Base-by-base conservation (phyloP, 2,797 vertebrate genomes). In the Coreius guichenoti region DNA sequence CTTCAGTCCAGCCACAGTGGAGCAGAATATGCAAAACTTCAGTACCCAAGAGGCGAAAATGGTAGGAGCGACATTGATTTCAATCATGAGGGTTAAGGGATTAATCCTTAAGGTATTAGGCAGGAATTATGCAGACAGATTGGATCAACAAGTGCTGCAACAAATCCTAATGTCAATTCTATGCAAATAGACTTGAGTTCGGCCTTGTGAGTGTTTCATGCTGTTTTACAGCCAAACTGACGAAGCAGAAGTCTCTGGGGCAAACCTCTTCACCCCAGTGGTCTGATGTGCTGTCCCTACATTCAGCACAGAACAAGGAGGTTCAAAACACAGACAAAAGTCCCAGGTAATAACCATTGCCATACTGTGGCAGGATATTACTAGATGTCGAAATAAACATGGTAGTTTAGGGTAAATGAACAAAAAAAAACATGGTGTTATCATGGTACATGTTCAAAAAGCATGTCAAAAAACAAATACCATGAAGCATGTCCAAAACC, bases 201-300 rank as follows among this genome's bases (percentile, higher is more conserved):
- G 1, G 51, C 17, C 43, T 70, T 2, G 26, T 63, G 39, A 63
- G 19, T n/a, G 29, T 61, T 84, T 61, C 14, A 31, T 85, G 56
- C 56, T 85, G 13, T 39, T 73, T 90, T 93, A 89, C 87, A 94
- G 92, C 93, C 76, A 96, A 96, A 88, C 90, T 91, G 82, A 89
- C 89, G 43, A 96, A 96, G 87, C 95, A 94, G 81, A 96, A 92
- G 86, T 94, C 96, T 4, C 88, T 92, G 6, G 95, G 93, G 13
- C 95, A 96, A 87, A 92, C 94, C 0, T 92, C 95, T 0, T 94
- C 87, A 0, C 95, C 97, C 88, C 97, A 93, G 90, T 99, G 98
- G 98, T 95, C 96, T 4, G 97, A 98, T 80, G 93, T 97, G 79
- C 90, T 99, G 89, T 97, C 97, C 0, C 95, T 97, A 0, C 96